Conservation (phyloP, 2,888 invertebrate genomes). For the Hetaerina titia region DNA sequence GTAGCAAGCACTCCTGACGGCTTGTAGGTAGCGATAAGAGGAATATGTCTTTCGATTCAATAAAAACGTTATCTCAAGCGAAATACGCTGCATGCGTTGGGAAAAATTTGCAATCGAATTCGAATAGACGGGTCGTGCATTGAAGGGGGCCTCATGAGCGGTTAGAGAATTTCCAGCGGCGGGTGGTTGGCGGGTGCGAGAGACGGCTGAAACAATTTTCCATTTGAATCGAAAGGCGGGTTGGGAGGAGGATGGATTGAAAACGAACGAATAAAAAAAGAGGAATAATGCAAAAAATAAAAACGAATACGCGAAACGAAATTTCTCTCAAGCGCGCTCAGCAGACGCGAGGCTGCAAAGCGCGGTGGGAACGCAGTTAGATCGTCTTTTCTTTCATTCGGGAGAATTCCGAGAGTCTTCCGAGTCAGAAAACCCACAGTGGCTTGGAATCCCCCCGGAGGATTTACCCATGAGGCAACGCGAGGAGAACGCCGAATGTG, state of each 20-base stretch:
- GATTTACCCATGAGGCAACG: slow-evolving; percentile 14
- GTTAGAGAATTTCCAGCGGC: not conserved
- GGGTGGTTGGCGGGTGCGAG: not conserved
- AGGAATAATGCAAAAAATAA: not conserved
- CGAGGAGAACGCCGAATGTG: not conserved
- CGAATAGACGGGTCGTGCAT: not conserved
- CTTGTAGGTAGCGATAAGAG: not conserved
- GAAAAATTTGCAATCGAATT: not conserved
- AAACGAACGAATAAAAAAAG: not conserved
- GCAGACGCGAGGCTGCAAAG: not conserved
- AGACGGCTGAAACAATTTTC: slow-evolving; percentile 14
- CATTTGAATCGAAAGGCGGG: not conserved
- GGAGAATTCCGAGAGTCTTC: not conserved
- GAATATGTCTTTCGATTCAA: not conserved
- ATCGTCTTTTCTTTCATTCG: slow-evolving; percentile 9
- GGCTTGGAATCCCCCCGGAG: slow-evolving; percentile 4
- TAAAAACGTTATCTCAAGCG: not conserved
- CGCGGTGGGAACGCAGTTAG: slow-evolving; percentile 18
- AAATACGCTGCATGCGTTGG: not conserved
- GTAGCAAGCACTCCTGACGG: not conserved
- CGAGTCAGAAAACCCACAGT: slow-evolving; percentile 14
- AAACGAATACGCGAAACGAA: not conserved
- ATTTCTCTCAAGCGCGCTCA: not conserved
- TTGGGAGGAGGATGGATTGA: not conserved
- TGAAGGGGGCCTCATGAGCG: not conserved